Percentiles rank a stretch among this genome's conserved stretches.
Conservation (phyloP, 2,113 vertebrate genomes). For the Sterna hirundo region DNA sequence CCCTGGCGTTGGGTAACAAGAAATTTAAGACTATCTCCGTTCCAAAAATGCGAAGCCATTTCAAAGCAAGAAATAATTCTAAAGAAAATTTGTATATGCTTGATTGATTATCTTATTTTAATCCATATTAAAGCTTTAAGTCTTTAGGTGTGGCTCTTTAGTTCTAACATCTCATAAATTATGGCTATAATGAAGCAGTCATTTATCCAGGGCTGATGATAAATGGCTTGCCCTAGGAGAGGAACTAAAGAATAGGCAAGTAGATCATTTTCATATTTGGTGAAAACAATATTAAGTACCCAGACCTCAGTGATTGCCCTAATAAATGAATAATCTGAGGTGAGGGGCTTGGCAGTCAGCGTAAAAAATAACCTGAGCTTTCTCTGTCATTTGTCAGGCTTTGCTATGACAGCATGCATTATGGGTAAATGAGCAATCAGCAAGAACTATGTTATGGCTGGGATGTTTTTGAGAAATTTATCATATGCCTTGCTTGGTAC, state of each 20-base stretch:
- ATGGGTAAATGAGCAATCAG: conserved; percentile 92
- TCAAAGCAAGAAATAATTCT: conserved; percentile 77
- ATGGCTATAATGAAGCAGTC: conserved; percentile 88
- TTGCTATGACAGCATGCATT: conserved; percentile 90
- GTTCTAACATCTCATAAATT: conserved; percentile 88
- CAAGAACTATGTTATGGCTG: conserved; percentile 88
- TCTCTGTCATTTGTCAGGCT: conserved; percentile 87
- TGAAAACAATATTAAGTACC: conserved; percentile 89
- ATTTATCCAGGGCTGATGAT: conserved; percentile 87
- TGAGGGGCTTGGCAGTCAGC: conserved; percentile 87
- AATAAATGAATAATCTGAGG: conserved; percentile 91
- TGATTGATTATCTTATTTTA: conserved; percentile 88
- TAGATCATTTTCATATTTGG: conserved; percentile 95
- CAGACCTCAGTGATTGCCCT: conserved; percentile 83
- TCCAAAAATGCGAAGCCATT: conserved; percentile 59
- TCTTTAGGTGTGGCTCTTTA: conserved; percentile 87
- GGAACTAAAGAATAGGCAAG: conserved; percentile 86
- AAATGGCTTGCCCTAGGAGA: conserved; percentile 88
- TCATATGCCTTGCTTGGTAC: conserved; percentile 86
- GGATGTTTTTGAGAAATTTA: conserved; percentile 86
- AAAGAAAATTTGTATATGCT: conserved; percentile 77
- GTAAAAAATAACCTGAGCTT: conserved; percentile 89
- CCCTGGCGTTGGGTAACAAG: conserved; percentile 2
- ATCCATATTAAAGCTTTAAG: conserved; percentile 87
- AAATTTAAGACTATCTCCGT: conserved; percentile 33